phyloP scores from a whole-genome alignment of 2,113 vertebrate species.

The Podarcis cretensis region DNA sequence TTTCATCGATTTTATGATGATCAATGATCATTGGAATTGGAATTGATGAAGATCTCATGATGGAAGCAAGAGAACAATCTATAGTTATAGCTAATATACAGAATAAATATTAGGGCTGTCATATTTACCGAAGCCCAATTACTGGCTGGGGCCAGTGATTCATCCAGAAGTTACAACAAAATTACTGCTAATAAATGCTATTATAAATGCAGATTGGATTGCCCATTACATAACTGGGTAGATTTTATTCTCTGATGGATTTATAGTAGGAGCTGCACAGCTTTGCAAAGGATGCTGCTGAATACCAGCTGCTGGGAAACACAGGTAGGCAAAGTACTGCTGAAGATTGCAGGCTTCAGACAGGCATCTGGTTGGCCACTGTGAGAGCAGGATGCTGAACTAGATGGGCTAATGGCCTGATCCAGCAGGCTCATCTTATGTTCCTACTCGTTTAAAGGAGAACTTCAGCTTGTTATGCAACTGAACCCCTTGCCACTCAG shows the following conservation, averaged over 20 bases:
- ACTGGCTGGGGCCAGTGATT: background rate
- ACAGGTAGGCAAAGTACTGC: background rate
- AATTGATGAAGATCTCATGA: background rate
- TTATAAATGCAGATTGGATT: background rate
- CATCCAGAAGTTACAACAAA: background rate
- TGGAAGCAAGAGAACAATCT: background rate
- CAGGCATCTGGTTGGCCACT: background rate
- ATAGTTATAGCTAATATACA: background rate
- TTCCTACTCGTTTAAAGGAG: background rate
- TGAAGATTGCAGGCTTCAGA: background rate
- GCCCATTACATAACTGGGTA: background rate
- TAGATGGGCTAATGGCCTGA: no score
- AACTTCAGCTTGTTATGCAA: background rate
- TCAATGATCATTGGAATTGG: background rate
- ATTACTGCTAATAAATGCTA: background rate
- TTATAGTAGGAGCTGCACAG: background rate
- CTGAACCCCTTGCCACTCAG: background rate
- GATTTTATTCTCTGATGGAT: background rate
- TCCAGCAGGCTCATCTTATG: no score
- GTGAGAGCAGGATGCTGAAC: no score
- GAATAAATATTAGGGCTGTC: background rate
- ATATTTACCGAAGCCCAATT: background rate
- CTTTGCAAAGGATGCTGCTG: background rate
- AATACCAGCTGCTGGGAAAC: background rate
- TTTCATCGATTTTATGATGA: conserved; percentile 2